Percentiles rank a stretch among this genome's conserved stretches.
These are phyloP conservation scores for Parambassis ranga DNA, from an alignment of 2,797 vertebrate genomes.

Conservation along the genomic window DNA sequence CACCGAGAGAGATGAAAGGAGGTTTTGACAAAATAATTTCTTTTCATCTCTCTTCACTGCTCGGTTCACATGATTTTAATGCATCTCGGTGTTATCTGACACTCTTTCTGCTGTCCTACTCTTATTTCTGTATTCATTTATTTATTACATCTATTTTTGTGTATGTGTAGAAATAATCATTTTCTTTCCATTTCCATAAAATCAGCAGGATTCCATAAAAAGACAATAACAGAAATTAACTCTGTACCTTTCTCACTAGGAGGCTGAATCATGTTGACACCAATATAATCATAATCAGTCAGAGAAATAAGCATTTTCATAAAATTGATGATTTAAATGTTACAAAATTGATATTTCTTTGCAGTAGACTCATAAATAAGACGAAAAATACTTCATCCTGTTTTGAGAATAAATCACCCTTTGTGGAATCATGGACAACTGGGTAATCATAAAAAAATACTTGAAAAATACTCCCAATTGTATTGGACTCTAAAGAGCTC, in stretches of 20 bases:
- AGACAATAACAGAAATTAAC: slow-evolving; percentile 13
- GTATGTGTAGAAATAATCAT: background rate
- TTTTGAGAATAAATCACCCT: too few species aligned
- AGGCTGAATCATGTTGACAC: background rate
- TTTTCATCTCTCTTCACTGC: slow-evolving; percentile 35
- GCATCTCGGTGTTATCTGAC: slow-evolving; percentile 10
- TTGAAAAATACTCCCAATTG: background rate
- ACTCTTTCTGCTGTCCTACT: background rate
- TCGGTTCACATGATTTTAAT: slow-evolving; percentile 28
- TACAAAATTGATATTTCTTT: too few species aligned
- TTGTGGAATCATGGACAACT: background rate
- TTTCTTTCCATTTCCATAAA: slow-evolving; percentile 41
- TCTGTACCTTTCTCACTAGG: slow-evolving; percentile 11
- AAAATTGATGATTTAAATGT: too few species aligned
- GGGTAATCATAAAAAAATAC: background rate
- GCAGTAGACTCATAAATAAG: too few species aligned
- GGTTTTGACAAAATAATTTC: slow-evolving; percentile 61
- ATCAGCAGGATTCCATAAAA: slow-evolving; percentile 20
- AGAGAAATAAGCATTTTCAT: background rate
- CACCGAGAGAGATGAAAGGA: slow-evolving; percentile 52
- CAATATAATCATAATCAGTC: slow-evolving; percentile 3
- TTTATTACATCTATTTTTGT: background rate
- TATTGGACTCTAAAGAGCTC: background rate
- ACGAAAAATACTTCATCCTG: too few species aligned
- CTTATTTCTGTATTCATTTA: slow-evolving; percentile 2